These are phyloP conservation scores for Talpa occidentalis DNA, from an alignment of 2,113 vertebrate genomes.

Conservation along the genomic window DNA sequence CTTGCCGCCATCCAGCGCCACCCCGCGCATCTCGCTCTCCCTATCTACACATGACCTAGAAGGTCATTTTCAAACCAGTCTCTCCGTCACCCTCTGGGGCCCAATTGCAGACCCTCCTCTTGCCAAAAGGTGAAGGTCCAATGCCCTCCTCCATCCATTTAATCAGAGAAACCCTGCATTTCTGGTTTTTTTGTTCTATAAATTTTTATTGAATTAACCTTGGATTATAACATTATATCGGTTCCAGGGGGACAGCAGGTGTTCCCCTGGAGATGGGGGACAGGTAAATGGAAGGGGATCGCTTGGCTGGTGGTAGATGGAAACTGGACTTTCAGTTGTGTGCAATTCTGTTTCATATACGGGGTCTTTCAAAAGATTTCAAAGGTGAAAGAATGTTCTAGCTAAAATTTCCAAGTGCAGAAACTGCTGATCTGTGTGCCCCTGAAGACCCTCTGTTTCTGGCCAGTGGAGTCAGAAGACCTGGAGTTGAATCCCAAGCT, in stretches of 20 bases:
- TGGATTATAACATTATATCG: too few species aligned
- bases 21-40: neutral
- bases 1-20: neutral
- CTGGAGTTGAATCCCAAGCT: neutral
- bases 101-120: fast-evolving
- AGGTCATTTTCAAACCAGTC: neutral
- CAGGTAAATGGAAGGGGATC: too few species aligned
- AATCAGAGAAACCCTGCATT: neutral
- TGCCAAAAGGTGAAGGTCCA: too few species aligned
- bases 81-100: fast-evolving
- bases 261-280: too few species aligned
- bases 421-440: neutral
- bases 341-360: neutral
- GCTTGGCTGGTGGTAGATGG: too few species aligned
- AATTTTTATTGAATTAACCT: too few species aligned
- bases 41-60: neutral
- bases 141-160: neutral
- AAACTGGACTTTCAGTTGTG: too few species aligned
- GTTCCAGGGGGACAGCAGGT: too few species aligned
- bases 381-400: neutral
- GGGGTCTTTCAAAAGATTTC: neutral
- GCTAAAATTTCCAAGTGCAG: neutral
- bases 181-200: neutral
- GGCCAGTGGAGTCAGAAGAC: neutral
- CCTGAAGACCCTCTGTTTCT: neutral